These are phyloP conservation scores for Deilephila elpenor DNA, from an alignment of 2,888 invertebrate genomes.

Conservation along the genomic window DNA sequence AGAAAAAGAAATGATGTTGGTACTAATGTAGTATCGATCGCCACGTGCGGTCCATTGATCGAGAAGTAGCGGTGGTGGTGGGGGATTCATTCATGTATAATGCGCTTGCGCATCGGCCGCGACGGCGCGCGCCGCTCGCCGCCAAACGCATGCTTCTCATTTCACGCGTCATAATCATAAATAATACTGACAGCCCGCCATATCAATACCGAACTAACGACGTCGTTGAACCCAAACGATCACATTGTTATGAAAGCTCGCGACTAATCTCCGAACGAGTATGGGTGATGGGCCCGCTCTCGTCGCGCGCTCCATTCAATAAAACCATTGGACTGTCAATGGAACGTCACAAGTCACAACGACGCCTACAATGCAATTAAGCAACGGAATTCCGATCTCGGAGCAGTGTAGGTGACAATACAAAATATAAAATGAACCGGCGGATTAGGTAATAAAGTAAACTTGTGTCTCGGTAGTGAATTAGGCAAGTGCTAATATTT, in stretches of 20 bases:
- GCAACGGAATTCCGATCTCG: conserved; percentile 55
- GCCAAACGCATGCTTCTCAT: conserved; percentile 57
- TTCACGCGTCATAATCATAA: conserved; percentile 64
- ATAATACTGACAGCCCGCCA: conserved; percentile 57
- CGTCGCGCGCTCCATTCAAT: conserved; percentile 56
- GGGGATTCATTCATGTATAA: conserved; percentile 76
- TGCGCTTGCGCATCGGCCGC: conserved; percentile 68
- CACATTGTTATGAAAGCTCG: conserved; percentile 59
- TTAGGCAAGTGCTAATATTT: conserved; percentile 81
- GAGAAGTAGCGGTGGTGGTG: conserved; percentile 56
- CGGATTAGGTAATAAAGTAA: conserved; percentile 73
- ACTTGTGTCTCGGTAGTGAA: conserved; percentile 63
- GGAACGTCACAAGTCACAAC: conserved; percentile 53
- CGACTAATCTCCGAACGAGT: conserved; percentile 52
- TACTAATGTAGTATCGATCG: conserved; percentile 64
- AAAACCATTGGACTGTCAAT: conserved; percentile 57
- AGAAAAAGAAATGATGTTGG: conserved; percentile 31
- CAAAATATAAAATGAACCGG: conserved; percentile 57
- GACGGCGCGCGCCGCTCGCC: conserved; percentile 52
- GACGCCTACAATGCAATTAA: conserved; percentile 61
- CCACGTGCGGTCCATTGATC: conserved; percentile 79
- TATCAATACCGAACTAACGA: conserved; percentile 46
- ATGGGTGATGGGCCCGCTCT: conserved; percentile 47
- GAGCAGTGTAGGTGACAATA: conserved; percentile 59
- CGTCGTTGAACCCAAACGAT: conserved; percentile 61